Evolutionary conservation across 2,113 vertebrate genomes (phyloP).

Genomic region (Phaethon lepturus): DNA sequence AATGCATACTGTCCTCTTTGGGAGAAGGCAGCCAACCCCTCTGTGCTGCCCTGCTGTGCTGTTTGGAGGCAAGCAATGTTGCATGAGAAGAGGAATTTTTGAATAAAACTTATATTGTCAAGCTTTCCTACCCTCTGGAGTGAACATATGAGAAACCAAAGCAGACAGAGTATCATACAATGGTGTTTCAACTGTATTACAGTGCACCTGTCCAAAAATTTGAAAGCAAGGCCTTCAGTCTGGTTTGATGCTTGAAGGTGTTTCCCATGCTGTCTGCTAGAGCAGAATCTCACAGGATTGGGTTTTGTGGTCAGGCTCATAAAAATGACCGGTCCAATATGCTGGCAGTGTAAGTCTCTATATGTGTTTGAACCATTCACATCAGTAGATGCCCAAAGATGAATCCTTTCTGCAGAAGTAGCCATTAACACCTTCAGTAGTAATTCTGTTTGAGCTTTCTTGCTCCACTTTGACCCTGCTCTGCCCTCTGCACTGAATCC

Average conservation of each 20-base stretch:
- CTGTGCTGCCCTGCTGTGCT: neutral
- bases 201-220: neutral
- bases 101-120: neutral
- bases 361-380: neutral
- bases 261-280: neutral
- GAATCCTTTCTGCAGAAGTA: neutral
- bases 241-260: neutral
- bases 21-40: neutral
- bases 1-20: neutral
- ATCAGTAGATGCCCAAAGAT: neutral
- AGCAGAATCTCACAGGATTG: neutral
- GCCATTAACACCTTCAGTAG: neutral
- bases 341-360: neutral
- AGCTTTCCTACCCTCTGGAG: neutral
- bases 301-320: neutral
- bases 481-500: neutral
- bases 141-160: neutral
- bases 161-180: neutral
- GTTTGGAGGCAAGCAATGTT: neutral
- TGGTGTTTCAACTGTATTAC: neutral
- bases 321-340: neutral
- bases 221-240: neutral
- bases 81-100: neutral
- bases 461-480: neutral
- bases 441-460: neutral